Percentiles rank a stretch among this genome's conserved stretches.
phyloP scores from a whole-genome alignment of 2,113 vertebrate genomes.

The Micronisus gabar region DNA sequence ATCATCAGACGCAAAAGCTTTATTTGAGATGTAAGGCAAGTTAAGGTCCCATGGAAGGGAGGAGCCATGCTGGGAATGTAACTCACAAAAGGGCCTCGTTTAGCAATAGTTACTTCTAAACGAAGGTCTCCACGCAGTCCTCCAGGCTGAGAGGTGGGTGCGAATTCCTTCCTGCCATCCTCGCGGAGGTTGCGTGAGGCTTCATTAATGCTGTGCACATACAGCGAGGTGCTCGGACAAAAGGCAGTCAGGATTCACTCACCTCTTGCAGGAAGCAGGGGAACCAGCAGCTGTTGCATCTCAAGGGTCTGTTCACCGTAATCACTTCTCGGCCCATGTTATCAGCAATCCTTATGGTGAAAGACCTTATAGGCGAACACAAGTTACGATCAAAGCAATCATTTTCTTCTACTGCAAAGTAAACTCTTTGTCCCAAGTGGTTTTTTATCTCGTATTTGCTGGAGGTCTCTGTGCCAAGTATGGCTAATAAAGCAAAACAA shows the following conservation, averaged over 20 bases:
- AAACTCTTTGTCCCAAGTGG: conserved; percentile 88
- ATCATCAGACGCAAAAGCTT: neutral
- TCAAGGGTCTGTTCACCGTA: conserved; percentile 84
- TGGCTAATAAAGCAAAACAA: conserved; percentile 72
- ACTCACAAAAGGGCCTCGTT: accelerated
- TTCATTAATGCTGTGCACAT: neutral
- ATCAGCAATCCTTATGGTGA: conserved; percentile 87
- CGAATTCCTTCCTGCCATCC: neutral
- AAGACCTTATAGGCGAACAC: conserved; percentile 87
- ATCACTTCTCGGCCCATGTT: conserved; percentile 87
- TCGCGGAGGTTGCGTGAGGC: accelerated
- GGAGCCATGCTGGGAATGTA: neutral
- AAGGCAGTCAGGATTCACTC: neutral
- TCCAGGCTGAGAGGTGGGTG: neutral
- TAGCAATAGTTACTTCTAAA: neutral
- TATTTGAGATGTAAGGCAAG: neutral
- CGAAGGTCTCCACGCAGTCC: accelerated
- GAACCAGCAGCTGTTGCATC: conserved; percentile 92
- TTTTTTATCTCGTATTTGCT: conserved; percentile 97
- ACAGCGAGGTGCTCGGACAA: accelerated
- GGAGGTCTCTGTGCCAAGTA: conserved; percentile 92
- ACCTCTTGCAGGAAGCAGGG: conserved; percentile 96
- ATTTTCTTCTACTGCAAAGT: conserved; percentile 93
- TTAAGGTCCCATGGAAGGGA: neutral
- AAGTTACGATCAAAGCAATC: conserved; percentile 88